Percentiles rank a stretch among this genome's conserved stretches.
Evolutionary conservation across 1,140 invertebrate species (phyloP).

Genomic region (Tetranychus urticae): DNA sequence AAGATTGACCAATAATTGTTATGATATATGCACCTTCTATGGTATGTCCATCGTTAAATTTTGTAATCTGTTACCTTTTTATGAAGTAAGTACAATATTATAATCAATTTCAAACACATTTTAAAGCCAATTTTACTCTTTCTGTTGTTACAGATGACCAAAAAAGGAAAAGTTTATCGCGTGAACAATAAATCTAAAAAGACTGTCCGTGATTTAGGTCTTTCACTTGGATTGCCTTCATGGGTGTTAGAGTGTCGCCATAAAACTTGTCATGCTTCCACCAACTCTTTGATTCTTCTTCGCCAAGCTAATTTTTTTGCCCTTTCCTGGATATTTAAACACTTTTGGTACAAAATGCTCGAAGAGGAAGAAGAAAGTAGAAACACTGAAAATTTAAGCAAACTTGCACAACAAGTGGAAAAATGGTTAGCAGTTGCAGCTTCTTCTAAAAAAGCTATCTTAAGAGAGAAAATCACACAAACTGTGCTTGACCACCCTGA

Average conservation of each 20-base stretch:
- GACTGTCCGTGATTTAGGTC: background rate
- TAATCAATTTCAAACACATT: background rate
- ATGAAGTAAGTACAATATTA: background rate
- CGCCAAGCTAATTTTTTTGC: background rate
- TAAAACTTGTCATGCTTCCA: background rate
- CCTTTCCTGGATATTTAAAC: background rate
- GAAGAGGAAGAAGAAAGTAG: background rate
- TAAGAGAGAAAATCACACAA: no score
- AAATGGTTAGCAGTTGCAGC: no score
- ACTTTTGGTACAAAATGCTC: background rate
- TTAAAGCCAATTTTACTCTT: background rate
- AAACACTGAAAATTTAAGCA: no score
- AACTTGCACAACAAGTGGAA: no score
- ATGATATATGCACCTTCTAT: background rate
- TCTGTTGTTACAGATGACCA: background rate
- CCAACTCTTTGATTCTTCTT: background rate
- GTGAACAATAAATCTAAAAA: background rate
- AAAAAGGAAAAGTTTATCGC: background rate
- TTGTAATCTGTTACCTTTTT: background rate
- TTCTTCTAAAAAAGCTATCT: no score
- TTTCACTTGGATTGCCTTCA: background rate
- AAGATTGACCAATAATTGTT: background rate
- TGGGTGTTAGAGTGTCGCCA: background rate
- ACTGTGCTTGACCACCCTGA: no score
- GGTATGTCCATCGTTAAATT: background rate